Base-by-base conservation (phyloP, 2,888 invertebrate genomes). In the Bombyx huttoni region DNA sequence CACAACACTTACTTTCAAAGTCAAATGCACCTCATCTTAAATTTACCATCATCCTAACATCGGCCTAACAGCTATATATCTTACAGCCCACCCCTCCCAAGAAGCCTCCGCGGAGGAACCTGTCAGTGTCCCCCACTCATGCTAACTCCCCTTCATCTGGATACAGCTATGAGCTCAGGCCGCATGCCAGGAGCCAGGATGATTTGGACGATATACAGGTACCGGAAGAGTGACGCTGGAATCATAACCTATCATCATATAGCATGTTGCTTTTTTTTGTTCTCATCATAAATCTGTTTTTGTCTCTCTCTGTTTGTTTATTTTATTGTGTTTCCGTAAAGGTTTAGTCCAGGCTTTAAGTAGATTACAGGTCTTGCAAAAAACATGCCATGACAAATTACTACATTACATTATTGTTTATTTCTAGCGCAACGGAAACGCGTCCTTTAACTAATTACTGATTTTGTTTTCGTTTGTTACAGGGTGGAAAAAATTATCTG, bases 61-160 rank as follows among this genome's bases (percentile, higher is more conserved):
- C 40, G 12, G 40, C 40, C 40, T 40, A 40, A 40, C 40, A 40
- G 40, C 40, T 8, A 10, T 12, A 12, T 56, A 60, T 62, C 62
- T 73, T 73, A 48, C 89, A 94, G 94, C 94, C 94, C 51, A 94
- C 94, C 52, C 95, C 96, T 52, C 96, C 96, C 49, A 96, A 96
- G 87, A 96, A 96, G 81, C 96, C 96, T 56, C 96, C 96, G 3
- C 90, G 96, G 51, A 90, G 96, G 61, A 96, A 96, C 78, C 89
- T 96, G 52, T 95, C 95, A 12, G 94, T 95, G 55, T 96, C 96
- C 13, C 96, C 96, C 33, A 96, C 95, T 34, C 95, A 96, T 71
- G 91, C 90, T 56, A 91, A 90, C 68, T 86, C 86, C 53, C 86
- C 87, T 46, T 87, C 88, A 52, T 86, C 86, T 52, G 87, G 84